Conservation (phyloP, 2,888 invertebrate genomes). For the Steinernema hermaphroditum region DNA sequence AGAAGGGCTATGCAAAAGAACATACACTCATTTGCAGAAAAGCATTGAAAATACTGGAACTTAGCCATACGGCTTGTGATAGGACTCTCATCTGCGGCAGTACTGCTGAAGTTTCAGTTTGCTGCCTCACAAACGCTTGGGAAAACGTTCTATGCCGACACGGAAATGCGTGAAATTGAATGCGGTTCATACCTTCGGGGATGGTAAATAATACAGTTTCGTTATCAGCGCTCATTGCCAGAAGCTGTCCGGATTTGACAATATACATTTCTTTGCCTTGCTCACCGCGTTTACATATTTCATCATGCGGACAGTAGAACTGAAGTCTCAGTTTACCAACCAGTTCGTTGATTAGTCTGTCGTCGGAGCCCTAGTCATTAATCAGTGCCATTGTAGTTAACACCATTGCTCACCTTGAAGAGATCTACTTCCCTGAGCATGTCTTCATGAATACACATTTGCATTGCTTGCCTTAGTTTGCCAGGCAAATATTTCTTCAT, state of each 20-base stretch:
- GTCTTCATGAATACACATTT: constrained; percentile 26
- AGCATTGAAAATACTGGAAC: no score
- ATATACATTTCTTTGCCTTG: constrained; percentile 35
- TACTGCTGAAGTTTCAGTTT: no score
- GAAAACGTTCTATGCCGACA: no score
- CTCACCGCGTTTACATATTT: constrained; percentile 25
- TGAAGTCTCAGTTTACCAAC: constrained; percentile 11
- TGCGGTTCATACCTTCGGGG: constrained; percentile 16
- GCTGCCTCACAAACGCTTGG: no score
- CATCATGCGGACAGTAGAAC: constrained; percentile 32
- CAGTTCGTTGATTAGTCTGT: not conserved
- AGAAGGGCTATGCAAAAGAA: no score
- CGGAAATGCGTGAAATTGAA: no score
- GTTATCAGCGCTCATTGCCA: constrained; percentile 30
- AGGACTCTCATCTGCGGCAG: no score
- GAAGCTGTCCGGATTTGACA: constrained; percentile 30
- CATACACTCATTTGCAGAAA: no score
- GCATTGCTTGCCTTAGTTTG: constrained; percentile 17
- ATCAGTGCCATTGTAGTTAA: no score
- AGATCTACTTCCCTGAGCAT: constrained; percentile 27
- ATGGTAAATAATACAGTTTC: not conserved
- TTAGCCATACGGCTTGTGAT: no score
- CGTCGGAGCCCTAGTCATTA: not conserved
- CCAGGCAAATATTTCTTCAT: not conserved
- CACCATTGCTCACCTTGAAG: constrained; percentile 22